Evolutionary conservation across 2,888 invertebrate genomes (phyloP), one percentile per base, ranked within the genome.

Genomic region (Andrena fulva): DNA sequence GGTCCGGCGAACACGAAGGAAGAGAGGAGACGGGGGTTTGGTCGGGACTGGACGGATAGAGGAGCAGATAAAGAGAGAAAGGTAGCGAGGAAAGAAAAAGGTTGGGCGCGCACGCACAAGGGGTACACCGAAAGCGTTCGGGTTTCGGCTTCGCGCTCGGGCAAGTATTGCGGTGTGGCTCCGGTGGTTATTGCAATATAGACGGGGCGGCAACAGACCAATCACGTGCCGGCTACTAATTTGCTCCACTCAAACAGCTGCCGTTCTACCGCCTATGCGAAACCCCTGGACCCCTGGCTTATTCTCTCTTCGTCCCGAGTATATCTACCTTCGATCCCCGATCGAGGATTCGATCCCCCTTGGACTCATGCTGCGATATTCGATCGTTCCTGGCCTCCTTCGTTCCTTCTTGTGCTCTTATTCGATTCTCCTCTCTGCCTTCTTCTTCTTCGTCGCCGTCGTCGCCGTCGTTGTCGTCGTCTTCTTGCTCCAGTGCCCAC

Each of bases 221-320:
- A 94, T 94, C 93, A 93, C 93, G 92, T 91, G 92, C 93, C 93
- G 93, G 92, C 93, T 93, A 94, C 93, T 94, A 93, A 94, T 94
- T 94, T 93, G 93, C 93, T 89, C 91, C 90, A 90, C 91, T 93
- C 92, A 92, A 93, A 93, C 93, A 93, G 93, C 94, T 93, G 94
- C 94, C 92, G 94, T 93, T 93, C 92, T 91, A 90, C 91, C 91
- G 92, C 92, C 91, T 92, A 91, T 92, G 91, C 90, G 91, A 92
- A 90, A 91, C 90, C 91, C 89, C 90, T 88, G 86, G 86, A 63
- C 72, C 90, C 90, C 60, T 85, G 79, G 85, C 86, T 89, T 86
- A 88, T 88, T 86, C 84, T 78, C 78, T 85, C 71, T 72, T 27
- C 24, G 27, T 27, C 67, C 50, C 50, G 54, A 64, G 63, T 88